Base-by-base conservation (phyloP, 2,113 vertebrate species). In the Muntiacus reevesi region DNA sequence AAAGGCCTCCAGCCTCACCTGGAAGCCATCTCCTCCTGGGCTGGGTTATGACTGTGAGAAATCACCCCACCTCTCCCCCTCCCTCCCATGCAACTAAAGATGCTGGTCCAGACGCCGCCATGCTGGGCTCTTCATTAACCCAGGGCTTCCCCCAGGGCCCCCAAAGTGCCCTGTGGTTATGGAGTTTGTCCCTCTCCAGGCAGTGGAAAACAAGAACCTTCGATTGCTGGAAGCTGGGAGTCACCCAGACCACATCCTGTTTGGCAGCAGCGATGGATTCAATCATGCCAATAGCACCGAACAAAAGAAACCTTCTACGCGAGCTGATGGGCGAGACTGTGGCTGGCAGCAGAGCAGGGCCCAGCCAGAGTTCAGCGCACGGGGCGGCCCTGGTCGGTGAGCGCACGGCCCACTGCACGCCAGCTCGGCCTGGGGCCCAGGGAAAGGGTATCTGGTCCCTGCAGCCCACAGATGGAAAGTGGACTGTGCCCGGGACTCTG, bases 241-340 rank as follows among this genome's bases (percentile, higher is more conserved):
- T 57, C 50, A 28, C 96, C 96, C 96, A 74, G 86, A 30, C 87
- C 92, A 83, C 96, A 95, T 96, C 97, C 97, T 96, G 96, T 87
- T 87, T 97, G 95, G 96, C 89, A 43, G 5, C 2, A 0, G 76
- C 84, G 3, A 23, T 0, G 1, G 55, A 8, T 27, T 74, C 76
- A 50, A 13, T 54, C 90, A 25, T 7, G 78, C 92, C 95, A 94
- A 17, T 43, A 36, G 12, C 2, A 5, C 25, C 13, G 0, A 43
- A 96, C 96, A 86, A 78, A 85, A 52, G 95, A 54, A 71, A 47
- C 85, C 23, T 33, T 86, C 91, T 55, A 15, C 43, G 1, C 45
- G 25, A 40, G 76, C 43, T 67, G 27, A 16, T 3, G 84, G 92
- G 40, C 23, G 23, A 28, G 74, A 2, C 7, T 2, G 33, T 3